Conservation (phyloP, 2,113 vertebrate species). For the Puntigrus tetrazona region DNA sequence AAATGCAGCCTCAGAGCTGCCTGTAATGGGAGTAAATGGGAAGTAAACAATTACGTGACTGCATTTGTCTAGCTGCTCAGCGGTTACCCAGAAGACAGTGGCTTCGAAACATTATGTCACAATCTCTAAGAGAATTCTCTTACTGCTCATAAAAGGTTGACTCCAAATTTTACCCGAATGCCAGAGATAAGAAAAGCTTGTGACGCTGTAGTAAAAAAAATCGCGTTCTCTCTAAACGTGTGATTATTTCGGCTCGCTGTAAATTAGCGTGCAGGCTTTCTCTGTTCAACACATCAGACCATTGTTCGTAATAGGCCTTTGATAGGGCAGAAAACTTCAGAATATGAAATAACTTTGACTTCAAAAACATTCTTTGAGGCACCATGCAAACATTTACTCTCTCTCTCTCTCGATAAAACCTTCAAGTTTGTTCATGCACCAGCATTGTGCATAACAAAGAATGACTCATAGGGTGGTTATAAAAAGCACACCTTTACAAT, state of each 20-base stretch:
- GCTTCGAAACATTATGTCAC: neutral
- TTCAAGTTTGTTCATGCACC: slow-evolving; percentile 50
- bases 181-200: neutral
- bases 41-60: slow-evolving; percentile 27
- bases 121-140: neutral
- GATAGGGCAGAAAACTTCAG: slow-evolving; percentile 22
- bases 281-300: neutral
- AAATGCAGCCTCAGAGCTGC: slow-evolving; percentile 22
- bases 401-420: slow-evolving; percentile 9
- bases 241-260: neutral
- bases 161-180: neutral
- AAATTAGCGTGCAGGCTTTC: neutral
- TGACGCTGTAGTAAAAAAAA: neutral
- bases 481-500: slow-evolving; percentile 53
- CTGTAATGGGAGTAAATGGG: slow-evolving; percentile 31
- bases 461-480: slow-evolving; percentile 41
- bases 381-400: slow-evolving; percentile 46
- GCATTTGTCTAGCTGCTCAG: neutral
- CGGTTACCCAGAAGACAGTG: neutral
- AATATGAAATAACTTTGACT: slow-evolving; percentile 49
- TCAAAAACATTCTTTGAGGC: slow-evolving; percentile 52
- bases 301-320: slow-evolving; percentile 30
- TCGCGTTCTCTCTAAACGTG: neutral
- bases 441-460: slow-evolving; percentile 29
- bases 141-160: neutral